Evolutionary conservation across 2,797 vertebrate genomes (phyloP), one percentile per base, ranked within the genome.

Genomic region (Aeoliscus strigatus): DNA sequence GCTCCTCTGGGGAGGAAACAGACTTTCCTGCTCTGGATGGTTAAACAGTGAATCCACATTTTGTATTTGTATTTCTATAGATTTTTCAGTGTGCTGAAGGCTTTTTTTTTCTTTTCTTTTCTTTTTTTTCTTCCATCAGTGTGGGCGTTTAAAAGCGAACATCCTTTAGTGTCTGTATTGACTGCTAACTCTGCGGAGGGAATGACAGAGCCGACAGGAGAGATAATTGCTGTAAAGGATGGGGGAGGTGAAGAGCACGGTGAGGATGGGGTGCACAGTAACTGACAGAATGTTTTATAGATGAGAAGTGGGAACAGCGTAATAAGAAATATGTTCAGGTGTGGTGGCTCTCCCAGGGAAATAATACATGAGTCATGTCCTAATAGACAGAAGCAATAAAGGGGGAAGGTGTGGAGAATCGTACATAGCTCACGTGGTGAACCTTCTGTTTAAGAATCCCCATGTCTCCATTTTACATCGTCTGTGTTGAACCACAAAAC

Each of bases 321-420:
- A 9, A 42, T 26, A 53, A 37, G 45, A 28, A 39, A 54, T 50
- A 23, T 24, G 14, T 59, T 53, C 51, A 40, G 39, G 29, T 30
- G 18, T 36, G 44, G 60, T 69, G 62, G 54, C 30, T 26, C 44
- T 60, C 27, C 33, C 27, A 32, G 57, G 37, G 57, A 27, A 65
- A 43, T 62, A 56, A 62, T 48, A 60, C 45, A 68, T 70, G 68
- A 76, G 66, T 80, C 77, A 78, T 40, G 47, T 42, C 27, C 48
- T 48, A 52, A 69, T 36, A 39, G 30, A 51, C 29, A 36, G 30
- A 70, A 41, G 55, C 43, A 68, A 51, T 65, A 46, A 66, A 52
- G 49, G 25, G 32, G 38, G 52, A 45, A 39, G 53, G 49, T 30
- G 21, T 15, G 27, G 42, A 27, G 37, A 39, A 55, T 39, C 14